Conservation (phyloP, 2,888 invertebrate species). For the Cephus pulcher region DNA sequence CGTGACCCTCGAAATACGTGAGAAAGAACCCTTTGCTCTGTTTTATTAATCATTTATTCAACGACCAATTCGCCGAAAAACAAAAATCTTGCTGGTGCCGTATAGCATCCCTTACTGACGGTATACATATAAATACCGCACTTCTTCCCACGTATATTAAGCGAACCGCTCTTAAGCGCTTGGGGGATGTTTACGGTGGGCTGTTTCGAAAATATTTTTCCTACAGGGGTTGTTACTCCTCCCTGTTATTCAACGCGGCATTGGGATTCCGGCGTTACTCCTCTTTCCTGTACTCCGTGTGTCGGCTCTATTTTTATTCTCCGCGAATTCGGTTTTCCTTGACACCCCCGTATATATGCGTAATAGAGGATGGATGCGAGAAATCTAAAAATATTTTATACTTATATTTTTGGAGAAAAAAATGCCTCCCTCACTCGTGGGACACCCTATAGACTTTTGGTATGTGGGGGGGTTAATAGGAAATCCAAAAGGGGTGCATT, state of each 20-base stretch:
- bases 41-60: too few species aligned
- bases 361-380: not conserved
- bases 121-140: fast-evolving
- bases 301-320: not conserved
- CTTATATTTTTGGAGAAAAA: not conserved
- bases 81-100: too few species aligned
- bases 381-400: not conserved
- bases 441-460: not conserved
- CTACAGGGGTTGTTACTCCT: not conserved
- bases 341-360: not conserved
- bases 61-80: too few species aligned
- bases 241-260: not conserved
- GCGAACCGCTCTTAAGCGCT: not conserved
- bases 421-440: not conserved
- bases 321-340: not conserved
- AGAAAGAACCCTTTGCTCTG: too few species aligned
- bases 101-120: too few species aligned
- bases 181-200: not conserved
- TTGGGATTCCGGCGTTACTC: not conserved
- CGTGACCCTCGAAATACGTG: too few species aligned
- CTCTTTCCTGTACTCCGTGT: not conserved
- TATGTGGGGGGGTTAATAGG: not conserved
- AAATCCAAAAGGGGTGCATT: not conserved
- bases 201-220: not conserved
- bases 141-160: not conserved